These are phyloP conservation scores for Pipistrellus kuhlii DNA, from an alignment of 2,797 vertebrate species.

Conservation along the genomic window DNA sequence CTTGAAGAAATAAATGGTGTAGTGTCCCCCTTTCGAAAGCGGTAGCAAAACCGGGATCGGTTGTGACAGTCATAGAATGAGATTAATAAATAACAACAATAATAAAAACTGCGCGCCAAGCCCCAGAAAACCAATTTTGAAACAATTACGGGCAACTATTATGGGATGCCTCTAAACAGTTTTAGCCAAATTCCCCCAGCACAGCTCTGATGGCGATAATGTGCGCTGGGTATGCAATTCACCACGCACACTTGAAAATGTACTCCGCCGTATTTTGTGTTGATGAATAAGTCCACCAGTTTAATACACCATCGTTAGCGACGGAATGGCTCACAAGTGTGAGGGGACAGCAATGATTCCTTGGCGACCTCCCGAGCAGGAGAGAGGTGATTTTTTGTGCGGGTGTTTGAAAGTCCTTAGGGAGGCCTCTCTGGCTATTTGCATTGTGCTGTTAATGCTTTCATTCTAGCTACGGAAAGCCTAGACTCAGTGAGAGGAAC, in stretches of 20 bases:
- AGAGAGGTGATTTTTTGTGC: slow-evolving; percentile 49
- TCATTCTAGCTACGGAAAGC: background rate
- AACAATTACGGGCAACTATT: slow-evolving; percentile 82
- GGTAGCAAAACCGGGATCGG: slow-evolving; percentile 38
- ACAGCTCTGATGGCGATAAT: slow-evolving; percentile 75
- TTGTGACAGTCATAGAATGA: slow-evolving; percentile 73
- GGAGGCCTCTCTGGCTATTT: slow-evolving; percentile 4
- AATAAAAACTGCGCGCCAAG: slow-evolving; percentile 80
- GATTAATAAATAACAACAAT: slow-evolving; percentile 83
- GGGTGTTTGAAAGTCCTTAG: slow-evolving; percentile 65
- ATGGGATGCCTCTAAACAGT: slow-evolving; percentile 72
- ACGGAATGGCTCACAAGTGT: slow-evolving; percentile 57
- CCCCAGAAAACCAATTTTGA: slow-evolving; percentile 82
- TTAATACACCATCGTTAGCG: slow-evolving; percentile 70
- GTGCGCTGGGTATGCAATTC: slow-evolving; percentile 75
- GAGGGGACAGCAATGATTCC: slow-evolving; percentile 76
- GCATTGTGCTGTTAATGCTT: background rate
- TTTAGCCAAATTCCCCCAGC: slow-evolving; percentile 77
- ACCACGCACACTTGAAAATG: slow-evolving; percentile 82
- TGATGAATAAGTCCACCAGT: slow-evolving; percentile 71
- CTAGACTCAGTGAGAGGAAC: background rate
- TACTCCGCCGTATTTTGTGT: slow-evolving; percentile 65
- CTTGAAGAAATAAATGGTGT: background rate
- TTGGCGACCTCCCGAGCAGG: slow-evolving; percentile 65
- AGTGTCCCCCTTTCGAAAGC: slow-evolving; percentile 11